These are phyloP conservation scores for Xestia xanthographa DNA, from an alignment of 2,888 invertebrate species.

Conservation along the genomic window DNA sequence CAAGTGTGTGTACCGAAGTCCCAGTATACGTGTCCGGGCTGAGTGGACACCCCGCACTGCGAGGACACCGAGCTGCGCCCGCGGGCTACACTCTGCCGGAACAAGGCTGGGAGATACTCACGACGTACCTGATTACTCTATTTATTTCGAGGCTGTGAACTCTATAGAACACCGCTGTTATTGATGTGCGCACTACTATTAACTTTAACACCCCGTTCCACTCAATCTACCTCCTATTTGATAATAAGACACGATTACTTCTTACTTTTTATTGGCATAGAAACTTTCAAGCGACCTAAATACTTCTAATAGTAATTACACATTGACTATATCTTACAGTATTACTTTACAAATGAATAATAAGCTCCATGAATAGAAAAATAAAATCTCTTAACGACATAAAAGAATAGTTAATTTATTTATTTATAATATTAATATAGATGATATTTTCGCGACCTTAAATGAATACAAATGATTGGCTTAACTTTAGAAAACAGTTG, in stretches of 20 bases:
- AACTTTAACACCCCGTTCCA: conserved; percentile 25
- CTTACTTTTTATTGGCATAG: conserved; percentile 85
- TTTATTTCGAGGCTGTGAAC: conserved; percentile 75
- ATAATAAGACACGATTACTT: conserved; percentile 75
- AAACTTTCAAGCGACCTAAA: conserved; percentile 85
- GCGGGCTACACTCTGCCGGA: conserved; percentile 50
- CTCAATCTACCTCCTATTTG: conserved; percentile 60
- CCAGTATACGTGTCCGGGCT: conserved; percentile 87
- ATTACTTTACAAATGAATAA: conserved; percentile 82
- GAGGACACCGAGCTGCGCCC: conserved; percentile 59
- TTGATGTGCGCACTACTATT: conserved; percentile 4
- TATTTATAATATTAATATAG: conserved; percentile 75
- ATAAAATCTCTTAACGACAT: conserved; percentile 82
- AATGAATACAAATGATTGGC: conserved; percentile 63
- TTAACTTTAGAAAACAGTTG: conserved; percentile 41
- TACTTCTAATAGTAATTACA: conserved; percentile 80
- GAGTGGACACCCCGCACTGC: conserved; percentile 61
- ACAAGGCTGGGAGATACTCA: conserved; percentile 62
- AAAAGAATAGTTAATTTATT: conserved; percentile 82
- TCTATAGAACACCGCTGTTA: conserved; percentile 23
- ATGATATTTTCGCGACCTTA: conserved; percentile 69
- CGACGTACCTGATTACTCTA: conserved; percentile 80
- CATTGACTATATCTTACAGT: conserved; percentile 85
- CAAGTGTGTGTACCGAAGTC: conserved; percentile 88
- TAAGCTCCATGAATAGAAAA: conserved; percentile 85